Evolutionary conservation across 2,888 invertebrate species (phyloP).

Genomic region (Plutella xylostella): DNA sequence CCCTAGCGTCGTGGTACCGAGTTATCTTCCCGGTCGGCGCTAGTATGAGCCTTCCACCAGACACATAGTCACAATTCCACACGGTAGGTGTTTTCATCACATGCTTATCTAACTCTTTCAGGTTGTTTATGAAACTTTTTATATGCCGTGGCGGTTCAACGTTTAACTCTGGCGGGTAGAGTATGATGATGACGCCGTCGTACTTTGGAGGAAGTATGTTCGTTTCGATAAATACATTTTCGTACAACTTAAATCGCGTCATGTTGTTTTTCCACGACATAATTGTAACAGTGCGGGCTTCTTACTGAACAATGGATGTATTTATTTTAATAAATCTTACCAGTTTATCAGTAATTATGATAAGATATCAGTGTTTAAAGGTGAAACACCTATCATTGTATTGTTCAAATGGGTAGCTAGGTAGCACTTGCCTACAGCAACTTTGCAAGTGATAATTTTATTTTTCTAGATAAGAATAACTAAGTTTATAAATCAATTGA

Average conservation of each 20-base stretch:
- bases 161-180: conserved; percentile 62
- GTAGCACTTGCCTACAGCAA: too few species aligned
- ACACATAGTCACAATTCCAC: conserved; percentile 71
- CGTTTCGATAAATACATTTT: conserved; percentile 56
- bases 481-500: too few species aligned
- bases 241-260: conserved; percentile 37
- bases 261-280: conserved; percentile 9
- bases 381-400: too few species aligned
- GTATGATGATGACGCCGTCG: conserved; percentile 73
- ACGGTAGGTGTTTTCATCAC: conserved; percentile 65
- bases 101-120: conserved; percentile 43
- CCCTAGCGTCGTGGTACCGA: conserved; percentile 59
- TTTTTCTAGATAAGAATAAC: too few species aligned
- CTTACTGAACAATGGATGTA: too few species aligned
- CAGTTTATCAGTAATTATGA: too few species aligned
- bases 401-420: too few species aligned
- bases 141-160: conserved; percentile 50
- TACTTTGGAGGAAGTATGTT: conserved; percentile 62
- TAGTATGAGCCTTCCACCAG: conserved; percentile 75
- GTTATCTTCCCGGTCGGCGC: conserved; percentile 83
- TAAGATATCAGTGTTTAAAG: too few species aligned
- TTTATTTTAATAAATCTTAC: too few species aligned
- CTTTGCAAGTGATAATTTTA: too few species aligned
- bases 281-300: too few species aligned
- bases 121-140: conserved; percentile 39